phyloP scores from a whole-genome alignment of 2,113 vertebrate species.

The Circaetus cinerascens region DNA sequence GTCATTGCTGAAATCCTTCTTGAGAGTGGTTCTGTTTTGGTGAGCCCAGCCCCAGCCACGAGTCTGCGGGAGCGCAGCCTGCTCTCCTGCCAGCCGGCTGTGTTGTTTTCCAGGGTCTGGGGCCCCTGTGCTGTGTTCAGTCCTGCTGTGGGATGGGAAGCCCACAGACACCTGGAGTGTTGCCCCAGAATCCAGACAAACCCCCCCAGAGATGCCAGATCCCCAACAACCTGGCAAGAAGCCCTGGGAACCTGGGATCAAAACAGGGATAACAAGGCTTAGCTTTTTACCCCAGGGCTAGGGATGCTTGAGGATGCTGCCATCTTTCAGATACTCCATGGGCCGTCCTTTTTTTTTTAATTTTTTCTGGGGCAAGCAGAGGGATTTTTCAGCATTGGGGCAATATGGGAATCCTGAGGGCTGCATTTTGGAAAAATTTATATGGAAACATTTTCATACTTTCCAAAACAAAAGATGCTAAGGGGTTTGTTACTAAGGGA shows the following conservation, averaged over 20 bases:
- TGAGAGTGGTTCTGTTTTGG: background rate
- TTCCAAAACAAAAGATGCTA: slow-evolving; percentile 52
- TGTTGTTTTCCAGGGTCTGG: background rate
- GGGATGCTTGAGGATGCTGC: slow-evolving; percentile 11
- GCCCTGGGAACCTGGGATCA: slow-evolving; percentile 32
- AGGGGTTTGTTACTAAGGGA: slow-evolving; percentile 13
- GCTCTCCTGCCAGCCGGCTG: background rate
- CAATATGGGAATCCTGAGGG: background rate
- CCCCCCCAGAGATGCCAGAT: slow-evolving; percentile 6
- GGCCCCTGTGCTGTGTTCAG: background rate
- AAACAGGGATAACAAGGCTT: background rate
- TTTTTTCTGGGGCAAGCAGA: background rate
- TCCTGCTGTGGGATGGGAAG: background rate
- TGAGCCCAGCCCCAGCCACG: background rate
- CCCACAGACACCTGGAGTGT: background rate
- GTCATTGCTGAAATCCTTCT: background rate
- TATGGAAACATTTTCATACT: slow-evolving; percentile 43
- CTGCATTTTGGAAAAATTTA: slow-evolving; percentile 7
- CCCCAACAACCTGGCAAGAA: background rate
- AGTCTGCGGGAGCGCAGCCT: background rate
- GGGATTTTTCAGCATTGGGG: slow-evolving; percentile 11
- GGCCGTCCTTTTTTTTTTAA: background rate
- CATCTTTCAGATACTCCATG: background rate
- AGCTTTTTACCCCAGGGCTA: background rate
- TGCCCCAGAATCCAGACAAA: slow-evolving; percentile 16